These are phyloP conservation scores for Macaria notata DNA, from an alignment of 2,888 invertebrate species.

Conservation along the genomic window DNA sequence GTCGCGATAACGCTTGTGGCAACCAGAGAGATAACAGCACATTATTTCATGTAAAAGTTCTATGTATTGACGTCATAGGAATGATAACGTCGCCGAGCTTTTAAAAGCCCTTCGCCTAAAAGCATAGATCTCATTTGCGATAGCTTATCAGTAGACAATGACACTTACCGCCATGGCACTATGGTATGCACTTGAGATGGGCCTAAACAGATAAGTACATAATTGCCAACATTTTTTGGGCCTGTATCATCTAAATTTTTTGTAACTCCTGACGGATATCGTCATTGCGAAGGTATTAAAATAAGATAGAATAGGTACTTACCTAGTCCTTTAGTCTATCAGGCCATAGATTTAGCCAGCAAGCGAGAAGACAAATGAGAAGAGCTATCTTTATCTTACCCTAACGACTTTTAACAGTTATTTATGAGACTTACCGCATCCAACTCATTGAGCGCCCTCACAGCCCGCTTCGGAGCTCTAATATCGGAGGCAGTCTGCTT, in stretches of 20 bases:
- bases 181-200: too few species aligned
- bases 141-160: conserved; percentile 11
- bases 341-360: too few species aligned
- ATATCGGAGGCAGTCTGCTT: conserved; percentile 92
- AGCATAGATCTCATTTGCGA: neutral
- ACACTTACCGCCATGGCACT: neutral
- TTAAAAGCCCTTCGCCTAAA: neutral
- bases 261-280: too few species aligned
- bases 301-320: too few species aligned
- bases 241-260: too few species aligned
- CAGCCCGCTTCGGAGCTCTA: conserved; percentile 90
- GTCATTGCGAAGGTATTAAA: too few species aligned
- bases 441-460: conserved; percentile 94
- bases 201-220: too few species aligned
- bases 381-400: too few species aligned
- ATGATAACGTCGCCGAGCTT: neutral
- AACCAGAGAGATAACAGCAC: neutral
- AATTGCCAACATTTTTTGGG: too few species aligned
- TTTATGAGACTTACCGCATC: conserved; percentile 87
- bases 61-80: conserved; percentile 3
- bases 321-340: too few species aligned
- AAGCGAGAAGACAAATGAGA: too few species aligned
- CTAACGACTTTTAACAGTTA: too few species aligned
- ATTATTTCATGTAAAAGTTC: neutral
- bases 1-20: neutral